A percentile compares a stretch with the other conserved stretches of the same genome.
phyloP scores from a whole-genome alignment of 1,140 invertebrate genomes.

The Brachionus asplanchnoidis region DNA sequence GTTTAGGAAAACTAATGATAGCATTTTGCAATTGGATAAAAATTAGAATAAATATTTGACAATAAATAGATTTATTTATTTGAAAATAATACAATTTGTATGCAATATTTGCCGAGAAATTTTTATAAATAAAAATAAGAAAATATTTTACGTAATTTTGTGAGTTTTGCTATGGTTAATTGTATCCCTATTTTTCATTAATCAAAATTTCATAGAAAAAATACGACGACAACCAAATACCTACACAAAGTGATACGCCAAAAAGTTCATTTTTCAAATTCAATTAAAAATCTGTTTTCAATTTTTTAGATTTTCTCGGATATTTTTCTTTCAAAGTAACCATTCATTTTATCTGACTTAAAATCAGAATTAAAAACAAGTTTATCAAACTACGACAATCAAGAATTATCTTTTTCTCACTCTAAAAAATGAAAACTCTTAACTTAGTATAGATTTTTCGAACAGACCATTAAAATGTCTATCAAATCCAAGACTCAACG shows the following conservation, averaged over 20 bases:
- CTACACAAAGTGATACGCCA: neutral
- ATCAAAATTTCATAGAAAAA: neutral
- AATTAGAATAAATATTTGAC: neutral
- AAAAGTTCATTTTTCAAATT: neutral
- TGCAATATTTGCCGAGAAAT: neutral
- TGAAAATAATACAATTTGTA: neutral
- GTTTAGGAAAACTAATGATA: neutral
- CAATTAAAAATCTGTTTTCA: neutral
- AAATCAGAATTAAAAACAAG: neutral
- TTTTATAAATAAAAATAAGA: neutral
- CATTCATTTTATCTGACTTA: neutral
- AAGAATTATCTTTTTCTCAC: neutral
- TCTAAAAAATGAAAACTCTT: neutral
- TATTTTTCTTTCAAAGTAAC: neutral
- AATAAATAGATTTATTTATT: conserved; percentile 1
- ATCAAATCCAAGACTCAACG: neutral
- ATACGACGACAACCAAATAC: neutral
- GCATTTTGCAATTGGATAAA: neutral
- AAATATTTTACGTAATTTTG: neutral
- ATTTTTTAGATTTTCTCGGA: neutral
- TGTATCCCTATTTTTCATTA: neutral
- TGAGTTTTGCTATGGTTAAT: neutral
- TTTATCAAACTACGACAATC: neutral
- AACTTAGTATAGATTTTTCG: neutral
- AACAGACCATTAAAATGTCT: neutral